Conservation (phyloP, 2,888 invertebrate species). For the Crossocerus cetratus region DNA sequence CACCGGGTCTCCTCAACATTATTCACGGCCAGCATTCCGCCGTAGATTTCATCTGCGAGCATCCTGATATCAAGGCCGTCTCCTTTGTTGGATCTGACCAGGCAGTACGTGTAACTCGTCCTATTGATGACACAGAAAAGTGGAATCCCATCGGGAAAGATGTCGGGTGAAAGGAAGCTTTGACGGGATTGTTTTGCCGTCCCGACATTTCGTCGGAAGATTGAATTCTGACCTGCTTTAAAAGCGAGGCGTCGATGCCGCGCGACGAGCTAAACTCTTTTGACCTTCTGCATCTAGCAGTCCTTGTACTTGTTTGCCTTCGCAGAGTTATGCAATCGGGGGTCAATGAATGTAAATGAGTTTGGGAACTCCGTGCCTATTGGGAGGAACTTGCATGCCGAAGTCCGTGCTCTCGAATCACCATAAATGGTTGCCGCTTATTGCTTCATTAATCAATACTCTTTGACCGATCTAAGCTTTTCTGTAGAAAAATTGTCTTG, state of each 20-base stretch:
- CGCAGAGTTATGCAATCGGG: background rate
- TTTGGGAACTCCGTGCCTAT: background rate
- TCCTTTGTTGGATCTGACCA: slow-evolving; percentile 99
- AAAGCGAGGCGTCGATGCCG: too few species aligned
- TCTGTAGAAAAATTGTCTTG: background rate
- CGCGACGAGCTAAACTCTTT: too few species aligned
- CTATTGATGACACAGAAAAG: background rate
- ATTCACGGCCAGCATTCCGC: slow-evolving; percentile 97
- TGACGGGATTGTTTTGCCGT: too few species aligned
- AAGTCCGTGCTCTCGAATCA: background rate
- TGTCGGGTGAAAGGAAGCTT: background rate
- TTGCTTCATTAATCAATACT: background rate
- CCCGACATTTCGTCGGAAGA: too few species aligned
- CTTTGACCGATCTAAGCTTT: background rate
- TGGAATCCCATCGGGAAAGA: background rate
- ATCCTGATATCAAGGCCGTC: slow-evolving; percentile 96
- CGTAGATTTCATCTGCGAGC: slow-evolving; percentile 98
- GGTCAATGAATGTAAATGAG: background rate
- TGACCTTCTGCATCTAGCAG: too few species aligned
- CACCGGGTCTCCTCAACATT: slow-evolving; percentile 96
- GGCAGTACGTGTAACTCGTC: slow-evolving; percentile 81
- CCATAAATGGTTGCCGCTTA: background rate
- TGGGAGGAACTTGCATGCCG: background rate
- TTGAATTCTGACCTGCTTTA: too few species aligned
- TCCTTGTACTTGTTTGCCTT: background rate